Percentiles rank a stretch among this genome's conserved stretches.
Conservation (phyloP, 2,888 invertebrate genomes). For the Leucoma salicis region DNA sequence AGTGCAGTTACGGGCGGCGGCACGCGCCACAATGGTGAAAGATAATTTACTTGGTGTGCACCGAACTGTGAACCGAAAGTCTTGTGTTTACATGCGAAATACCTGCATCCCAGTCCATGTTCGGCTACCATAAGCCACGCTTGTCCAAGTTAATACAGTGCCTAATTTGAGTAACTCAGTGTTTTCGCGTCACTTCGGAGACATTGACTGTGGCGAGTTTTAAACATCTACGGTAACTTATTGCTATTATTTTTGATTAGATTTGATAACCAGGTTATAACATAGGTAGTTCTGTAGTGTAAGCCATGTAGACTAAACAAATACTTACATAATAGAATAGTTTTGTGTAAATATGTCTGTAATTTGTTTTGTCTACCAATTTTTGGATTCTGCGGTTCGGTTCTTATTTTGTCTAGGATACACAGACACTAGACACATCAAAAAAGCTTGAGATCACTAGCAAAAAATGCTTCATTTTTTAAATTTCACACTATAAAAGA, state of each 20-base stretch:
- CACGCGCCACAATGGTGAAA: constrained; percentile 81
- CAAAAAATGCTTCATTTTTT: too few species aligned
- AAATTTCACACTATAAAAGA: too few species aligned
- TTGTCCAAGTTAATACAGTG: constrained; percentile 47
- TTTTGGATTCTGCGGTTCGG: too few species aligned
- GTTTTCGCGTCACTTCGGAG: constrained; percentile 19
- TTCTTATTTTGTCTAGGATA: too few species aligned
- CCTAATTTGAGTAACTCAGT: constrained; percentile 34
- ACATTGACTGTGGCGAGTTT: constrained; percentile 21
- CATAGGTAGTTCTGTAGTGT: too few species aligned
- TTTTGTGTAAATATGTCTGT: too few species aligned
- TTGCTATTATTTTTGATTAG: neutral
- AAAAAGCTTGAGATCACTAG: too few species aligned
- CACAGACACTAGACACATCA: too few species aligned
- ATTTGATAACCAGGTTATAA: too few species aligned
- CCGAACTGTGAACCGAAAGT: constrained; percentile 81
- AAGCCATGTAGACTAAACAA: too few species aligned
- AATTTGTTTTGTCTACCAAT: too few species aligned
- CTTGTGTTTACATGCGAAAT: constrained; percentile 79
- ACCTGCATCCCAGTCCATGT: constrained; percentile 70
- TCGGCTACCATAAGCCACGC: constrained; percentile 61
- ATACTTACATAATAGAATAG: too few species aligned
- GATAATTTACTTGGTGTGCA: constrained; percentile 81
- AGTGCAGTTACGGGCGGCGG: constrained; percentile 55
- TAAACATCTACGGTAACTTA: constrained; percentile 30